Percentiles rank a stretch among this genome's conserved stretches.
Evolutionary conservation across 2,888 invertebrate species (phyloP).

Genomic region (Melanostoma mellinum): DNA sequence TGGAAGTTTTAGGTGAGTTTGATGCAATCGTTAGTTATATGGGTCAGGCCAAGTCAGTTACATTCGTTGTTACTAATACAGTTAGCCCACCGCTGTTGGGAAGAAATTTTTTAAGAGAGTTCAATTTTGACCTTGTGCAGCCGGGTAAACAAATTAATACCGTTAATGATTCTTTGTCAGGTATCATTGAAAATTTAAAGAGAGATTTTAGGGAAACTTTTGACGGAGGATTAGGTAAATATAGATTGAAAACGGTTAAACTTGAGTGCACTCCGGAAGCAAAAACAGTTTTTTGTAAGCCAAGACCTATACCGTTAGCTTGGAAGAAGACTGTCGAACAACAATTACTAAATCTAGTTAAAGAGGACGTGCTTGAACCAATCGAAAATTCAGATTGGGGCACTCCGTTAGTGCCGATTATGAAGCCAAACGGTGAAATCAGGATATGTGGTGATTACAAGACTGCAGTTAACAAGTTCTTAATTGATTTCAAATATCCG

Average conservation of each 20-base stretch:
- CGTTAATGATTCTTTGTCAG: slow-evolving; percentile 10
- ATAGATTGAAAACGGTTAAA: background rate
- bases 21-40: slow-evolving; percentile 1
- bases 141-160: background rate
- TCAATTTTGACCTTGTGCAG: slow-evolving; percentile 4
- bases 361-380: background rate
- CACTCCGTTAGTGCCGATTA: slow-evolving; percentile 11
- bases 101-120: slow-evolving; percentile 10
- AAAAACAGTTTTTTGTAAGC: background rate
- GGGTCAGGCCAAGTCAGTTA: background rate
- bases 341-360: background rate
- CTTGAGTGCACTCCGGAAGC: background rate
- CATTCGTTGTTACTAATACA: slow-evolving; percentile 14
- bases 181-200: background rate
- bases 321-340: background rate
- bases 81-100: background rate
- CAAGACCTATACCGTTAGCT: background rate
- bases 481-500: slow-evolving; percentile 30
- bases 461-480: slow-evolving; percentile 14
- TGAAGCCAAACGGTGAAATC: slow-evolving; percentile 3
- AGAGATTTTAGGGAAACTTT: slow-evolving; percentile 14
- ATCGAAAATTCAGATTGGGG: slow-evolving; percentile 9
- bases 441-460: slow-evolving; percentile 17
- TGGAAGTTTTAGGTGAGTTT: slow-evolving; percentile 15
- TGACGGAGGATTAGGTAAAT: slow-evolving; percentile 1